These are phyloP conservation scores for Pantherophis guttatus DNA, from an alignment of 2,113 vertebrate species.

Conservation along the genomic window DNA sequence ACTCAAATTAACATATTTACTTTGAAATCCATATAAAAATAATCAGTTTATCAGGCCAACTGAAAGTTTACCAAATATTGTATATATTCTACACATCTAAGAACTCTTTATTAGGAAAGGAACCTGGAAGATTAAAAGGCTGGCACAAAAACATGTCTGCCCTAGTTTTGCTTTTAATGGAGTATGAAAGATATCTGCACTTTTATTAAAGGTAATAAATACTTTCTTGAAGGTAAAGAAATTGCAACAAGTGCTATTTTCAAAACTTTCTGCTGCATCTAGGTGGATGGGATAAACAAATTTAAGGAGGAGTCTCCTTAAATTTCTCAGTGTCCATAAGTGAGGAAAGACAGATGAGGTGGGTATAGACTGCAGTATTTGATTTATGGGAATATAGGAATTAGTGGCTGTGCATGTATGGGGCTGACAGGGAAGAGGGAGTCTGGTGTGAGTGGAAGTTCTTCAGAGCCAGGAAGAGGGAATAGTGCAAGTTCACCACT, in stretches of 20 bases:
- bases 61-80: background rate
- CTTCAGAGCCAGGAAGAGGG: background rate
- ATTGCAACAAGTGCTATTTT: background rate
- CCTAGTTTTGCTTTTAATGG: background rate
- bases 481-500: background rate
- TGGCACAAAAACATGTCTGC: background rate
- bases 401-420: background rate
- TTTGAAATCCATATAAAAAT: background rate
- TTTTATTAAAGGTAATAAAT: too few species aligned
- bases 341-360: background rate
- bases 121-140: background rate
- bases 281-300: background rate
- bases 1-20: background rate
- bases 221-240: background rate
- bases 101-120: background rate
- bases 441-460: background rate
- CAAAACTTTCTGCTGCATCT: background rate
- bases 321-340: background rate
- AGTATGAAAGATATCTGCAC: background rate
- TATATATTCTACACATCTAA: background rate
- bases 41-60: background rate
- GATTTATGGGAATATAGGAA: background rate
- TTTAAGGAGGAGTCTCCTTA: background rate
- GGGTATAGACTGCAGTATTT: background rate
- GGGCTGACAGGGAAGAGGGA: background rate